A percentile compares a stretch with the other conserved stretches of the same genome.
phyloP scores from a whole-genome alignment of 1,140 invertebrate genomes.

The Drosophila bifasciata region DNA sequence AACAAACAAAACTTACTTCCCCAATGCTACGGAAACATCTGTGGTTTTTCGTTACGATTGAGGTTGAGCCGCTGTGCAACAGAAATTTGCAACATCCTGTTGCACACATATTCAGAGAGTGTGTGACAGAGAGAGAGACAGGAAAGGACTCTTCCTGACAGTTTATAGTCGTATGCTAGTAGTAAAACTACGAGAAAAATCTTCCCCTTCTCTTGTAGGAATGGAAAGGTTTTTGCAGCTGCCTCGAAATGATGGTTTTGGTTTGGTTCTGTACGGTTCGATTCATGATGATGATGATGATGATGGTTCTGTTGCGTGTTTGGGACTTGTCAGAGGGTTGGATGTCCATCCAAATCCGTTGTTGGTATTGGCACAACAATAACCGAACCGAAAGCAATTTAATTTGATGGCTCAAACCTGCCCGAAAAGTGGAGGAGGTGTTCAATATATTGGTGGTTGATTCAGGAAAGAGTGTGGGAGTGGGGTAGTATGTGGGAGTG shows the following conservation, averaged over 20 bases:
- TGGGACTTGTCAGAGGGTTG: constrained; percentile 55
- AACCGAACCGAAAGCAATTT: constrained; percentile 62
- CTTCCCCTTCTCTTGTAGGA: background rate
- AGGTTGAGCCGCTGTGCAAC: constrained; percentile 18
- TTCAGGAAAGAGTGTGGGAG: background rate
- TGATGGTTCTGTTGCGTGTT: constrained; percentile 58
- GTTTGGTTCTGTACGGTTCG: constrained; percentile 2
- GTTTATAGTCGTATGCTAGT: too few relatives aligned
- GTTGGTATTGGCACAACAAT: constrained; percentile 71
- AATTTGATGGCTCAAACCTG: constrained; percentile 60
- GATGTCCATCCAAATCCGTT: constrained; percentile 27
- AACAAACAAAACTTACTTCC: background rate
- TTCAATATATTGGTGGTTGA: constrained; percentile 11
- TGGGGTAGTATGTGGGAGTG: too few relatives aligned
- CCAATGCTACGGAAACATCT: constrained; percentile 40
- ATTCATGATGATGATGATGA: constrained; percentile 30
- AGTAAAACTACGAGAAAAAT: too few relatives aligned
- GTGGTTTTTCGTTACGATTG: constrained; percentile 21
- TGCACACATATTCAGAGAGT: constrained; percentile 37
- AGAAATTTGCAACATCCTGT: constrained; percentile 70
- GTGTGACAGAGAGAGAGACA: constrained; percentile 3
- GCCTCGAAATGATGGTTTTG: constrained; percentile 4
- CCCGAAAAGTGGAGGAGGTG: constrained; percentile 28
- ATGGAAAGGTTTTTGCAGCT: constrained; percentile 2
- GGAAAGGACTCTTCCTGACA: constrained; percentile 3